phyloP scores from a whole-genome alignment of 30 jellyfish, hydroid and myxozoan genomes.

The Chrysaora quinquecirrha region DNA sequence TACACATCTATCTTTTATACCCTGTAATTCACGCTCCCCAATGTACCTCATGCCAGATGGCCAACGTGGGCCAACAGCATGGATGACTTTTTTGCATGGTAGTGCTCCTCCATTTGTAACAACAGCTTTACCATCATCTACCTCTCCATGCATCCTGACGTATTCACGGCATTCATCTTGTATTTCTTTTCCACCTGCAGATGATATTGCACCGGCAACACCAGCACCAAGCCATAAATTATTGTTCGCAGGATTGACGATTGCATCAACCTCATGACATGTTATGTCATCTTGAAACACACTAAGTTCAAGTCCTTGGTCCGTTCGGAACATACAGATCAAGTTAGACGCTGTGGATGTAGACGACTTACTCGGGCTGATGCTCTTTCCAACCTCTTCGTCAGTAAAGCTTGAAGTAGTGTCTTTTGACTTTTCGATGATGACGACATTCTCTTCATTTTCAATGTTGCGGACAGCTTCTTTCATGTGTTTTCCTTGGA shows the following conservation, averaged over 20 bases:
- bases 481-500: not conserved
- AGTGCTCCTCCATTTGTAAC: slow-evolving; percentile 44
- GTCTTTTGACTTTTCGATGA: slow-evolving; percentile 17
- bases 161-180: slow-evolving; percentile 38
- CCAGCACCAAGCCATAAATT: slow-evolving; percentile 38
- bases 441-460: slow-evolving; percentile 13
- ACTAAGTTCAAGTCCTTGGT: slow-evolving; percentile 1
- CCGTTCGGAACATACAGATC: slow-evolving; percentile 3
- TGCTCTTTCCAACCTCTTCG: slow-evolving; percentile 1
- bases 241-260: slow-evolving; percentile 44
- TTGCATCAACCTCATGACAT: slow-evolving; percentile 21
- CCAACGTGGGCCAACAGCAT: slow-evolving; percentile 62
- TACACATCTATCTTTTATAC: not conserved
- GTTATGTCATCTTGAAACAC: slow-evolving; percentile 56
- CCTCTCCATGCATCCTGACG: slow-evolving; percentile 1
- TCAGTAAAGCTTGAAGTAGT: not conserved
- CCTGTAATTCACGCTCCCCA: slow-evolving; percentile 11
- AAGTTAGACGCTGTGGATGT: not conserved
- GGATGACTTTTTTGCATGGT: slow-evolving; percentile 9
- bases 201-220: slow-evolving; percentile 44
- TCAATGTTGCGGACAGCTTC: not conserved
- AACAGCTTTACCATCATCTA: slow-evolving; percentile 20
- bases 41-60: not conserved
- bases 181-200: slow-evolving; percentile 29
- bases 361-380: not conserved